A percentile compares a stretch with the other conserved stretches of the same genome.
Evolutionary conservation across 2,797 vertebrate genomes (phyloP).

Genomic region (Coreius guichenoti): DNA sequence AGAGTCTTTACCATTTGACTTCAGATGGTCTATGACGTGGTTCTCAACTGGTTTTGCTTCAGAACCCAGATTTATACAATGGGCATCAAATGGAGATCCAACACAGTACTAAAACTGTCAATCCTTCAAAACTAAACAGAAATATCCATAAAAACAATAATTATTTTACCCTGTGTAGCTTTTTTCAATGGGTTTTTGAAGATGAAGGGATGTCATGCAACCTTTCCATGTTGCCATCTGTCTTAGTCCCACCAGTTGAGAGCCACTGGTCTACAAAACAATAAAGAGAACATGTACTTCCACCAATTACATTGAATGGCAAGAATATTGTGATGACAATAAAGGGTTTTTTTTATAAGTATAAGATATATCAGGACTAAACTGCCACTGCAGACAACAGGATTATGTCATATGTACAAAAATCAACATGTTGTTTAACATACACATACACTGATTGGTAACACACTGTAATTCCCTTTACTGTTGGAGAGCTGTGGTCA

Average conservation of each 20-base stretch:
- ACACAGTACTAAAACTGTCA: neutral
- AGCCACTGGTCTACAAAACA: constrained; percentile 11
- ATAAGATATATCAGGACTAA: neutral
- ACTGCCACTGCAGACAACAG: neutral
- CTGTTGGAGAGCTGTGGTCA: constrained; percentile 6
- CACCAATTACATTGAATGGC: neutral
- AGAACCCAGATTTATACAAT: neutral
- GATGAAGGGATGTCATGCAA: neutral
- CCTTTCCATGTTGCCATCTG: neutral
- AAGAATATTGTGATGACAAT: constrained; percentile 19
- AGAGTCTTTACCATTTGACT: constrained; percentile 32
- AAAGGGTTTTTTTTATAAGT: neutral
- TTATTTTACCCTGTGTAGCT: neutral
- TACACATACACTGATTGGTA: neutral
- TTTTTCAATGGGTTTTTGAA: neutral
- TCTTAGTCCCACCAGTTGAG: neutral
- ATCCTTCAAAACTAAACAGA: neutral
- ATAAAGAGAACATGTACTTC: neutral
- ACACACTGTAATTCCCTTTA: neutral
- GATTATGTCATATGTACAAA: neutral
- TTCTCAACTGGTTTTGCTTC: constrained; percentile 13
- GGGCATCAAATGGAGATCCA: neutral
- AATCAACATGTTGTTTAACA: neutral
- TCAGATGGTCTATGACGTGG: constrained; percentile 32
- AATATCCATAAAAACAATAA: neutral